Base-by-base conservation (phyloP, 2,797 vertebrate genomes). In the Lagocephalus sceleratus region DNA sequence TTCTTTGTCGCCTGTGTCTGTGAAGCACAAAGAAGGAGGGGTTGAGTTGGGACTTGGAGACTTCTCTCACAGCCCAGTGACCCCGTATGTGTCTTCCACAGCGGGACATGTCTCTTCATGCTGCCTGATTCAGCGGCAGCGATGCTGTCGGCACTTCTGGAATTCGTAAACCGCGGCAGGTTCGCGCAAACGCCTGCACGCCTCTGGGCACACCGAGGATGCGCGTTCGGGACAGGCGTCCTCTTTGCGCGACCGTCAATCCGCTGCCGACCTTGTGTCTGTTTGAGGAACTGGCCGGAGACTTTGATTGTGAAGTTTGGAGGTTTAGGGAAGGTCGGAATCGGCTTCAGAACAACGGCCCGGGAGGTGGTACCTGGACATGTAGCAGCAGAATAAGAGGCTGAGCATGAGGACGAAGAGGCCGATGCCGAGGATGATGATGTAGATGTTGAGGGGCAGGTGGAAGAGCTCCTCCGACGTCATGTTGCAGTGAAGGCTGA, bases 351-450 rank as follows among this genome's bases (percentile, higher is more conserved):
- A n/a, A n/a, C n/a, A n/a, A n/a, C n/a, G n/a, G n/a, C 38, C 1
- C 10, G 40, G 7, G 11, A 21, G 22, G 15, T 43, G 17, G 41
- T 88, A 93, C 92, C 91, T 93, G 84, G 91, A 90, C 59, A 93
- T 67, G 76, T 90, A 92, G 81, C 91, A 93, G 85, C 92, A 93
- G 85, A 92, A 91, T 63, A 92, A 81, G 65, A 92, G 81, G 70
- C 88, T 91, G 73, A 92, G 83, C 84, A 91, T 85, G 65, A 92
- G 84, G 76, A 93, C 74, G 70, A 93, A 91, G 71, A 93, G 85
- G 54, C 89, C 90, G 6, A 91, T 86, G 44, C 90, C 89, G 68
- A 92, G 78, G 62, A 90, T 85, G 73, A 91, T 87, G 75, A 92
- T 80, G 66, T 90, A 92, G 58, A 91, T 66, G n/a, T 92, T 92